Evolutionary conservation across 2,113 vertebrate genomes (phyloP).

Genomic region (Misgurnus mizolepis): DNA sequence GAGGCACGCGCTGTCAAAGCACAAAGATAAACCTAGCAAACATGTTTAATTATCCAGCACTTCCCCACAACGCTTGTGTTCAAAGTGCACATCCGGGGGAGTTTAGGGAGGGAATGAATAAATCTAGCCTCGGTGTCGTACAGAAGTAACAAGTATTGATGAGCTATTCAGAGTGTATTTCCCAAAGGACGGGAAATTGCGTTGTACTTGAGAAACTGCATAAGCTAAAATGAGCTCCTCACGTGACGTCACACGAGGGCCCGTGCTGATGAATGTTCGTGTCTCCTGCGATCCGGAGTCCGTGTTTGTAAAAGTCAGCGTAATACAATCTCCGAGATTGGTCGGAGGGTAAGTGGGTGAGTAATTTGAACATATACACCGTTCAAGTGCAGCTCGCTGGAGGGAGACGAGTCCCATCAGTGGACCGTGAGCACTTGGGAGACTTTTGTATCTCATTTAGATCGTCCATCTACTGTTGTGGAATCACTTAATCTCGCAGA

Average conservation of each 20-base stretch:
- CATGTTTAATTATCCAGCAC: constrained; percentile 42
- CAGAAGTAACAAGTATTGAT: constrained; percentile 58
- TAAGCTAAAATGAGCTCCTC: constrained; percentile 38
- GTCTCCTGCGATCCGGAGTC: constrained; percentile 51
- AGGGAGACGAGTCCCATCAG: constrained; percentile 44
- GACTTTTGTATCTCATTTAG: constrained; percentile 53
- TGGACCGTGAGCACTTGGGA: constrained; percentile 41
- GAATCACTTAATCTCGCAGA: constrained; percentile 48
- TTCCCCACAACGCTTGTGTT: constrained; percentile 26
- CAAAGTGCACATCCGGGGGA: constrained; percentile 35
- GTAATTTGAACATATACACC: constrained; percentile 51
- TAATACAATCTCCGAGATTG: constrained; percentile 59
- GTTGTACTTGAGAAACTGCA: constrained; percentile 40
- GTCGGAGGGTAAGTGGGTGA: constrained; percentile 56
- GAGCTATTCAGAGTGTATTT: constrained; percentile 50
- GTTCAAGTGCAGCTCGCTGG: constrained; percentile 37
- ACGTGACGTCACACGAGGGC: constrained; percentile 47
- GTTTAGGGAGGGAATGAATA: constrained; percentile 45
- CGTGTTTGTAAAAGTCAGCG: constrained; percentile 58
- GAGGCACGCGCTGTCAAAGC: neutral
- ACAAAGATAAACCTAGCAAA: constrained; percentile 46
- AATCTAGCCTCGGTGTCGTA: constrained; percentile 46
- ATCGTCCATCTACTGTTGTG: constrained; percentile 38
- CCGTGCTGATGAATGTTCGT: constrained; percentile 54
- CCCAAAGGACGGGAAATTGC: constrained; percentile 53